These are phyloP conservation scores for Epicampocera succincta DNA, from an alignment of 2,888 invertebrate genomes.

Conservation along the genomic window DNA sequence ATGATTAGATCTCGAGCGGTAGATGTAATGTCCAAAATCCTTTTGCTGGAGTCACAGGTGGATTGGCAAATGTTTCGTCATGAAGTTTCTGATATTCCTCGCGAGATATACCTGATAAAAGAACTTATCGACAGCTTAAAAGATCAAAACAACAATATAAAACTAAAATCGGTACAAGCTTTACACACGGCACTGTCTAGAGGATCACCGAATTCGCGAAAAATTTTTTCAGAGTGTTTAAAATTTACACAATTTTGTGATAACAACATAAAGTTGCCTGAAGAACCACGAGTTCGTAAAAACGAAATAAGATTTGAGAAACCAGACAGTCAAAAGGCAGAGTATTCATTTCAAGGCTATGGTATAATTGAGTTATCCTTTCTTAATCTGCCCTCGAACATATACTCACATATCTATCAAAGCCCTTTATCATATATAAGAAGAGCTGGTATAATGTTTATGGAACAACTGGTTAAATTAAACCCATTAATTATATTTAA, in stretches of 20 bases:
- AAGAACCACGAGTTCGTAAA: conserved; percentile 72
- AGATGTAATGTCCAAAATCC: conserved; percentile 77
- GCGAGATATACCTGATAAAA: conserved; percentile 78
- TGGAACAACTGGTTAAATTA: conserved; percentile 76
- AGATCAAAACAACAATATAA: conserved; percentile 78
- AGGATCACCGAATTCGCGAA: conserved; percentile 77
- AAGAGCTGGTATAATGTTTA: conserved; percentile 76
- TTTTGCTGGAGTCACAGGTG: conserved; percentile 78
- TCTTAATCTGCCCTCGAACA: conserved; percentile 75
- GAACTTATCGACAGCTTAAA: conserved; percentile 77
- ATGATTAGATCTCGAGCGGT: conserved; percentile 77
- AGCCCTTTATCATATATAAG: conserved; percentile 76
- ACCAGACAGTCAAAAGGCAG: conserved; percentile 73
- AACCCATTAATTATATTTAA: conserved; percentile 79
- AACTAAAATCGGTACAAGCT: conserved; percentile 78
- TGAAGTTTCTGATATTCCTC: conserved; percentile 78
- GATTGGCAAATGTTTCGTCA: conserved; percentile 80
- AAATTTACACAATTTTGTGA: conserved; percentile 75
- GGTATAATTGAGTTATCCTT: conserved; percentile 75
- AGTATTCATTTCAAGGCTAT: conserved; percentile 78
- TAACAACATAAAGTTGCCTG: conserved; percentile 71
- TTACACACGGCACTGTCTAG: conserved; percentile 74
- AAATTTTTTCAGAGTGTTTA: conserved; percentile 77
- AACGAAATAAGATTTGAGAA: conserved; percentile 76
- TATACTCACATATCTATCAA: conserved; percentile 76